Conservation (phyloP, 1,140 invertebrate genomes). For the Leptinotarsa texana region DNA sequence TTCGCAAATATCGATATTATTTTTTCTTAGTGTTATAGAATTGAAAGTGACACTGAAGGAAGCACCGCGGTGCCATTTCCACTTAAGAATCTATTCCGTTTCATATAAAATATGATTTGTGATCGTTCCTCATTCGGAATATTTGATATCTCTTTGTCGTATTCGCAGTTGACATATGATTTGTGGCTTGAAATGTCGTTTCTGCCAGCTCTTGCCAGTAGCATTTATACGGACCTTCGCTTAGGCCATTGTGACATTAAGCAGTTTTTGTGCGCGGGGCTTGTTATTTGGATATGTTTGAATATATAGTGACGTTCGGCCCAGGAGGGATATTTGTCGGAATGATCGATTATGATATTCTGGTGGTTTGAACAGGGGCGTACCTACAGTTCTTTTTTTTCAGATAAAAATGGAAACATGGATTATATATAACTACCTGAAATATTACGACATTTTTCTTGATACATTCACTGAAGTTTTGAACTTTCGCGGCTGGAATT, state of each 20-base stretch:
- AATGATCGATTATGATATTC: slow-evolving; percentile 17
- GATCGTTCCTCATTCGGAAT: not conserved
- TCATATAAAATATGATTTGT: not conserved
- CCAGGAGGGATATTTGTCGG: slow-evolving; percentile 3
- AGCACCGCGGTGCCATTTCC: too few relatives aligned
- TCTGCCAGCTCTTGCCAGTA: slow-evolving; percentile 2
- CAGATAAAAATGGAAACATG: too few relatives aligned
- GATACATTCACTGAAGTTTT: too few relatives aligned
- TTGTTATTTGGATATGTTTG: slow-evolving; percentile 24
- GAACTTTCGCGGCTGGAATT: too few relatives aligned
- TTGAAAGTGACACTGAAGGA: too few relatives aligned
- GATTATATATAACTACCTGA: too few relatives aligned
- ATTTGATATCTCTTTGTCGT: not conserved
- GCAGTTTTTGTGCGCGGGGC: slow-evolving; percentile 16
- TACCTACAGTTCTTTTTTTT: too few relatives aligned
- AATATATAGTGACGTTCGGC: slow-evolving; percentile 23
- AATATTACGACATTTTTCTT: too few relatives aligned
- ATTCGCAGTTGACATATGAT: slow-evolving; percentile 18
- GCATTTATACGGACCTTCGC: slow-evolving; percentile 7
- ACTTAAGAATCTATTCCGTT: too few relatives aligned
- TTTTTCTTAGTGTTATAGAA: too few relatives aligned
- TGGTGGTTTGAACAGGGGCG: not conserved
- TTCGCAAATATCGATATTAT: too few relatives aligned
- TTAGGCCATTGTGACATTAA: slow-evolving; percentile 23
- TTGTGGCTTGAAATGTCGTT: slow-evolving; percentile 21